Evolutionary conservation across 2,888 invertebrate species (phyloP).

Genomic region (Neocrepidodera transversa): DNA sequence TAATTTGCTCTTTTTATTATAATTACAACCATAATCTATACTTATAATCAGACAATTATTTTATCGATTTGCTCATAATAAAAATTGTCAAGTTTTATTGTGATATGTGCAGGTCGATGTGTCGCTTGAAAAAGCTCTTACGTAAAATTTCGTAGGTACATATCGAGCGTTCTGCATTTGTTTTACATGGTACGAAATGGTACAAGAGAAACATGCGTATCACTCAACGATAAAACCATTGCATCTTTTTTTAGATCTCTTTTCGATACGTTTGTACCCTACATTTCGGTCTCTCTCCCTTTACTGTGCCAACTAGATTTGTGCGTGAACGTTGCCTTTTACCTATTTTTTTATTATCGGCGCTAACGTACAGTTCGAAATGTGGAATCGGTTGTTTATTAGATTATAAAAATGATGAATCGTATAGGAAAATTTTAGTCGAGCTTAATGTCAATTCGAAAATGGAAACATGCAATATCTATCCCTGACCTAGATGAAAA

Average conservation of each 20-base stretch:
- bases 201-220: constrained; percentile 52
- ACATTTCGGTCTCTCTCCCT: constrained; percentile 1
- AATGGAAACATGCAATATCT: neutral
- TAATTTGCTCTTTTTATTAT: too few species aligned
- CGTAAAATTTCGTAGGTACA: constrained; percentile 18
- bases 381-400: neutral
- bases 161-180: constrained; percentile 48
- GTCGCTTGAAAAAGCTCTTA: neutral
- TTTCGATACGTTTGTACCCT: constrained; percentile 36
- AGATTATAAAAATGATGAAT: neutral
- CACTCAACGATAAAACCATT: constrained; percentile 44
- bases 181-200: constrained; percentile 52
- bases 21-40: too few species aligned
- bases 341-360: neutral
- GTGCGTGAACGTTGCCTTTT: neutral
- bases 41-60: too few species aligned
- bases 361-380: neutral
- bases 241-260: constrained; percentile 41
- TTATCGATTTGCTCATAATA: too few species aligned
- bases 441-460: neutral
- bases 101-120: neutral
- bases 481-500: neutral
- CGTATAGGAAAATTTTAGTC: constrained; percentile 1
- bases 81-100: too few species aligned
- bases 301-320: neutral